phyloP scores from a whole-genome alignment of 2,888 invertebrate species.

The Asteroscopus sphinx region DNA sequence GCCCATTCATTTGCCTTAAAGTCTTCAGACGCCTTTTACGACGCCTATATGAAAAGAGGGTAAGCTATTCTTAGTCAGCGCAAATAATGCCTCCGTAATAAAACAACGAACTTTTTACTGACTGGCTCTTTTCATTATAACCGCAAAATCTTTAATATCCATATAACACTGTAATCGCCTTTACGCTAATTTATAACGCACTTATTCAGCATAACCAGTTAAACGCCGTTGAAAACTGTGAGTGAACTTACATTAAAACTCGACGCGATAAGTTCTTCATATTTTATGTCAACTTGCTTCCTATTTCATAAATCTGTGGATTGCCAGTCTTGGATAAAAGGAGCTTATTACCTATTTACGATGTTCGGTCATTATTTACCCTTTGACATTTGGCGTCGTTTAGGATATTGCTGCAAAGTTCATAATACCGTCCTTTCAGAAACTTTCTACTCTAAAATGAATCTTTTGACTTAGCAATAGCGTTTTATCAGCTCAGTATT shows the following conservation, averaged over 20 bases:
- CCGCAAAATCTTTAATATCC: conserved; percentile 6
- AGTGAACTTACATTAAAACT: conserved; percentile 48
- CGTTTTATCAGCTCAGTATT: conserved; percentile 19
- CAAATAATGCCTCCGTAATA: conserved; percentile 6
- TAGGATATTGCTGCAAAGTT: conserved; percentile 57
- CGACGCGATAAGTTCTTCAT: conserved; percentile 55
- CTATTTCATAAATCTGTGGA: conserved; percentile 69
- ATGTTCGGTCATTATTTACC: conserved; percentile 67
- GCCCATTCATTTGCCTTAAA: conserved; percentile 14
- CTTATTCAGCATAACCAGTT: conserved; percentile 30
- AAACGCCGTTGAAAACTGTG: conserved; percentile 47
- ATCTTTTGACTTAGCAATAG: conserved; percentile 39
- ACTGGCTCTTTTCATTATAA: neutral
- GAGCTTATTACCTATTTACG: conserved; percentile 64
- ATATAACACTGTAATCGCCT: conserved; percentile 26
- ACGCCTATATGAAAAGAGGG: conserved; percentile 3
- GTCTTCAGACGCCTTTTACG: conserved; percentile 20
- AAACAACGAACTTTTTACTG: neutral
- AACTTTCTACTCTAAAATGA: conserved; percentile 16
- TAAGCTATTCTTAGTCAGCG: conserved; percentile 7
- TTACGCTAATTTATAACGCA: conserved; percentile 28
- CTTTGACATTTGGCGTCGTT: conserved; percentile 69
- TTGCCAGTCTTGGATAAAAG: conserved; percentile 55
- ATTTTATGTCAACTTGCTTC: conserved; percentile 66
- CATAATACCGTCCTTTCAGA: conserved; percentile 14